Percentiles rank a stretch among this genome's conserved stretches.
Conservation (phyloP, 2,888 invertebrate genomes). For the Morpho deidamia region DNA sequence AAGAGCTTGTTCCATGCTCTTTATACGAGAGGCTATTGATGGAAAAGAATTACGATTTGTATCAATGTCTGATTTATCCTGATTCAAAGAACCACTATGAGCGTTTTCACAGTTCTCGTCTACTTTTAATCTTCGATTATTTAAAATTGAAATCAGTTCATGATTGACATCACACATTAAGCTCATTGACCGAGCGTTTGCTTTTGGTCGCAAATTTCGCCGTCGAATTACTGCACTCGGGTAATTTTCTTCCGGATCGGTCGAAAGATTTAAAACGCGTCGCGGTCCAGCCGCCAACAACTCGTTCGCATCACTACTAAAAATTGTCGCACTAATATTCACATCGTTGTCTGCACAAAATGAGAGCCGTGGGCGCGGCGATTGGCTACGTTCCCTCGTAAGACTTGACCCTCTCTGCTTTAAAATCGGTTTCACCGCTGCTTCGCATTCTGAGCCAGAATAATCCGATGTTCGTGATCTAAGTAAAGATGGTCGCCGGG, state of each 20-base stretch:
- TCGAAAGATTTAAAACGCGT: slow-evolving; percentile 55
- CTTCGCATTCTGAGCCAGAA: slow-evolving; percentile 76
- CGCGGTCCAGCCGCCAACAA: slow-evolving; percentile 70
- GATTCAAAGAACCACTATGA: slow-evolving; percentile 44
- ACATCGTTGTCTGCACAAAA: slow-evolving; percentile 77
- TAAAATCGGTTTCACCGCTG: slow-evolving; percentile 81
- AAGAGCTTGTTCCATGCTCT: slow-evolving; percentile 80
- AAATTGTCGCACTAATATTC: slow-evolving; percentile 66
- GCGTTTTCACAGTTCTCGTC: slow-evolving; percentile 65
- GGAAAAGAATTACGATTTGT: slow-evolving; percentile 60
- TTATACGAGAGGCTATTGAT: slow-evolving; percentile 84
- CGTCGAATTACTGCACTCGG: slow-evolving; percentile 69
- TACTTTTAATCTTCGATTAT: slow-evolving; percentile 64
- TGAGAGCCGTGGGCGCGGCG: slow-evolving; percentile 81
- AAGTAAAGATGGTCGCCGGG: slow-evolving; percentile 76
- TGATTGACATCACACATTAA: slow-evolving; percentile 69
- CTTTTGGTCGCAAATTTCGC: slow-evolving; percentile 63
- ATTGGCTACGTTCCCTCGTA: slow-evolving; percentile 78
- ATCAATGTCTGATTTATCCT: slow-evolving; percentile 35
- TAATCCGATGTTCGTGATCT: slow-evolving; percentile 75
- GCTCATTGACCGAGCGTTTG: slow-evolving; percentile 66
- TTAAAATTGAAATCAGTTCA: slow-evolving; percentile 68
- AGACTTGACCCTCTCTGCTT: slow-evolving; percentile 81
- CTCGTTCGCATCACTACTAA: slow-evolving; percentile 67
- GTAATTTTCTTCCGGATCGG: slow-evolving; percentile 57